Evolutionary conservation across 2,797 vertebrate species (phyloP).

Genomic region (Etheostoma perlongum): DNA sequence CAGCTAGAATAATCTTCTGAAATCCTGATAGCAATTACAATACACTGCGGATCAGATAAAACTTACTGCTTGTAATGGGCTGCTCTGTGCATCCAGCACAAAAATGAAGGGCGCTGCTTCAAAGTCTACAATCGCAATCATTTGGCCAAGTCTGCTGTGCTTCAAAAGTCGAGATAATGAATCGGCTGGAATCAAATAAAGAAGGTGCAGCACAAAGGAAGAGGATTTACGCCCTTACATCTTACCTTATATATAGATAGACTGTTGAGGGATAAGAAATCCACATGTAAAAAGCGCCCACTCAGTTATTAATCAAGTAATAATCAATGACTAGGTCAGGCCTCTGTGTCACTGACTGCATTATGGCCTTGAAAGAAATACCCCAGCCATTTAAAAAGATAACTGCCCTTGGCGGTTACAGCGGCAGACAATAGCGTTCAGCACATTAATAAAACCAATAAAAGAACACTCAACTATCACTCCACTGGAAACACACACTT

Average conservation of each 20-base stretch:
- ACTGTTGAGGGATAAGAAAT: conserved; percentile 34
- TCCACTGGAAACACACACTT: conserved; percentile 46
- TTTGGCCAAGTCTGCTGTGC: conserved; percentile 54
- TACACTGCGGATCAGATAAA: conserved; percentile 74
- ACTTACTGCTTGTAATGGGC: conserved; percentile 58
- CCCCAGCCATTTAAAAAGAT: conserved; percentile 33
- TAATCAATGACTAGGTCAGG: conserved; percentile 59
- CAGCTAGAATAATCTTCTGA: conserved; percentile 65
- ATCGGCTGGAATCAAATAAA: conserved; percentile 62
- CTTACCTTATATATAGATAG: conserved; percentile 27
- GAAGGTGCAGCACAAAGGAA: conserved; percentile 43
- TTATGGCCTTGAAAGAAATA: conserved; percentile 46
- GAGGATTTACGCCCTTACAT: conserved; percentile 45
- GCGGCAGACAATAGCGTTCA: conserved; percentile 55
- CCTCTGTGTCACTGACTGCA: conserved; percentile 32
- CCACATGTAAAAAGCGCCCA: conserved; percentile 19
- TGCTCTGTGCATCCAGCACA: conserved; percentile 52
- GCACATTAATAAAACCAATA: conserved; percentile 65
- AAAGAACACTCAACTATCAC: conserved; percentile 57
- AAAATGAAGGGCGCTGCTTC: conserved; percentile 56
- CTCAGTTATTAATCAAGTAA: conserved; percentile 43
- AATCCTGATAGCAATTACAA: conserved; percentile 80
- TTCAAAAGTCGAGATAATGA: conserved; percentile 70
- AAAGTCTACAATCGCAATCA: conserved; percentile 60
- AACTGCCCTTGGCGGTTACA: conserved; percentile 48